Percentiles rank a stretch among this genome's conserved stretches.
Conservation (phyloP, 2,113 vertebrate genomes). For the Cnemophilus loriae region DNA sequence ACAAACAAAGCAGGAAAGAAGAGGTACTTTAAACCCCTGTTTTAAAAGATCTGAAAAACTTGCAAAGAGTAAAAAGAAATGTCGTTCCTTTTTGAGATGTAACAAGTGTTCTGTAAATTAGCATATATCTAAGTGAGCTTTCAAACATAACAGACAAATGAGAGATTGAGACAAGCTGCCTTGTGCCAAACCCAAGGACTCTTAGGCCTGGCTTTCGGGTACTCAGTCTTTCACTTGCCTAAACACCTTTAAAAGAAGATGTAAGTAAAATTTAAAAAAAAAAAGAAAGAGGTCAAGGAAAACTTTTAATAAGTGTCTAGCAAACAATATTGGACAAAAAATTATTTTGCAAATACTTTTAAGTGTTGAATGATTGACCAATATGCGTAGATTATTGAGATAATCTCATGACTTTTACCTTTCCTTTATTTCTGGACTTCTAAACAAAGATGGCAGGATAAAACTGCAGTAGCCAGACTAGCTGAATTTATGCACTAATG, state of each 20-base stretch:
- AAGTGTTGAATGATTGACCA: background rate
- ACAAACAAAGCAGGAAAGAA: background rate
- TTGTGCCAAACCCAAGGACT: background rate
- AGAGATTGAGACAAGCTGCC: constrained; percentile 5
- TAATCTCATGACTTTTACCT: background rate
- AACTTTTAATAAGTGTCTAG: constrained; percentile 1
- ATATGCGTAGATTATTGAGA: background rate
- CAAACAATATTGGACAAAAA: constrained; percentile 9
- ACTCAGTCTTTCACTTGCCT: background rate
- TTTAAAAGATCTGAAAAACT: constrained; percentile 13
- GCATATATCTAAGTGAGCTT: background rate
- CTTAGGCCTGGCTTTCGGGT: background rate
- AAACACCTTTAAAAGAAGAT: background rate
- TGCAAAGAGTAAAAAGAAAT: background rate
- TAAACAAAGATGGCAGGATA: background rate
- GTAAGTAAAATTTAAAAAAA: background rate
- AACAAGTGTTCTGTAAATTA: background rate
- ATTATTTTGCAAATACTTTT: background rate
- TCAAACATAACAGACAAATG: background rate
- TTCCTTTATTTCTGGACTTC: background rate
- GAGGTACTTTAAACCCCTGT: background rate
- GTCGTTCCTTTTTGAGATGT: background rate
- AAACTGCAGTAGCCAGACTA: background rate
- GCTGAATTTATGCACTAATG: background rate
- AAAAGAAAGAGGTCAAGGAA: accelerated